Base-by-base conservation (phyloP, 1,140 invertebrate species). In the Cotesia vestalis region DNA sequence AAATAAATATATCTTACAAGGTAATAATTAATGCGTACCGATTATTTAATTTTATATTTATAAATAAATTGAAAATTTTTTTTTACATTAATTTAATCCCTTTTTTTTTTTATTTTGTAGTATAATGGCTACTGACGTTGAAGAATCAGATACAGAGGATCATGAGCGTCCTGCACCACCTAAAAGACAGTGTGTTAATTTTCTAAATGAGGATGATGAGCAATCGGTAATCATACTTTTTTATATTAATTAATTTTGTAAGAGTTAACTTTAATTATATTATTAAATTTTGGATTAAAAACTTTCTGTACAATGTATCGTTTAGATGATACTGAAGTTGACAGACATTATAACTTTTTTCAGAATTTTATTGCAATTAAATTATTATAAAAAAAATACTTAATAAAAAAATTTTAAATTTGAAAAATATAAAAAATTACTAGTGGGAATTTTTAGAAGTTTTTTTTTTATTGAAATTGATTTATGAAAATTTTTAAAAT, bases 81-180 rank as follows among this genome's bases (percentile, higher is more conserved):
- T 4, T 4, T 59, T 59, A 59, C 20, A 27, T 9, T 20, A 59
- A 5, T 52, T 57, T 34, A 40, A 66, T 72, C 55, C 61, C 36
- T 14, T 35, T 14, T 35, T 14, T 35, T 60, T 63, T 40, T 46
- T 9, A 61, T 52, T 36, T 60, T 78, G 76, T 60, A 59, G 75
- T 57, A 79, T 76, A 80, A 85, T 87, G 83, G 83, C 84, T 63
- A 87, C 84, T 34, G 83, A 86, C 66, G 78, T 80, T 14, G 84
- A 87, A 61, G 85, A 86, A 63, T 85, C 81, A 4, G 85, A 86
- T 12, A 79, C 77, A 3, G 81, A 84, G 12, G 81, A 84, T 57
- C 78, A 80, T 14, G 79, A 82, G 17, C 77, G 76, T 64, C 79
- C 82, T 61, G 78, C 77, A 71, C 80, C 79, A 11, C 77, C 79